These are phyloP conservation scores for Dicrurus megarhynchus DNA, from an alignment of 2,113 vertebrate species.

Conservation along the genomic window DNA sequence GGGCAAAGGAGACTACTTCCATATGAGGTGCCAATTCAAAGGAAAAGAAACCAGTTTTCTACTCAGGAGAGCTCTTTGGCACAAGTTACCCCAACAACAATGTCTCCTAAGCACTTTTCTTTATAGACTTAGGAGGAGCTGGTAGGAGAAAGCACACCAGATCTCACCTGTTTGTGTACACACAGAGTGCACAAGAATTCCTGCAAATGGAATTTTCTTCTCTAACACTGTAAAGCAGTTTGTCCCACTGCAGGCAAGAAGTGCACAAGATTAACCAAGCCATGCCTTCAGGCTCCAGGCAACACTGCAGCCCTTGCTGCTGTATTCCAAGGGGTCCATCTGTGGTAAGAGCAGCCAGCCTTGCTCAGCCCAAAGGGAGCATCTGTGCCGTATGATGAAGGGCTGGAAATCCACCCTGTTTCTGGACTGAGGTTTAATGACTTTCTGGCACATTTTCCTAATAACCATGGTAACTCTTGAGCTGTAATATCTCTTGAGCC, in stretches of 20 bases:
- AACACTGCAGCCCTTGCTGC: neutral
- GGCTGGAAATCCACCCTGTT: conserved; percentile 5
- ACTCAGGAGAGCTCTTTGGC: neutral
- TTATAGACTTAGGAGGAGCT: neutral
- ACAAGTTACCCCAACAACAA: neutral
- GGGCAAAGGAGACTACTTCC: neutral
- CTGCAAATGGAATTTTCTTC: neutral
- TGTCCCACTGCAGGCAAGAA: neutral
- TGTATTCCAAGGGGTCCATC: conserved; percentile 1
- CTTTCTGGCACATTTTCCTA: conserved; percentile 39
- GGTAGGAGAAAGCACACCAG: neutral
- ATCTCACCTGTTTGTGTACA: neutral
- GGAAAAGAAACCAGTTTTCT: neutral
- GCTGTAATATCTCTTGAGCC: neutral
- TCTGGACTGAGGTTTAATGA: conserved; percentile 33
- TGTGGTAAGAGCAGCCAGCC: neutral
- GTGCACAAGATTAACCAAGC: neutral
- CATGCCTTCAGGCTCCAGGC: neutral
- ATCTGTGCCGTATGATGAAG: neutral
- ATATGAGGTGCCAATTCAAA: neutral
- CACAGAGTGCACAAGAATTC: neutral
- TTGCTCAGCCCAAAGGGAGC: conserved; percentile 16
- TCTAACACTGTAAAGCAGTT: neutral
- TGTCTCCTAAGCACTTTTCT: neutral
- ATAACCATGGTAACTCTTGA: conserved; percentile 53